Evolutionary conservation across 2,113 vertebrate species (phyloP).

Genomic region (Corythornis cristatus): DNA sequence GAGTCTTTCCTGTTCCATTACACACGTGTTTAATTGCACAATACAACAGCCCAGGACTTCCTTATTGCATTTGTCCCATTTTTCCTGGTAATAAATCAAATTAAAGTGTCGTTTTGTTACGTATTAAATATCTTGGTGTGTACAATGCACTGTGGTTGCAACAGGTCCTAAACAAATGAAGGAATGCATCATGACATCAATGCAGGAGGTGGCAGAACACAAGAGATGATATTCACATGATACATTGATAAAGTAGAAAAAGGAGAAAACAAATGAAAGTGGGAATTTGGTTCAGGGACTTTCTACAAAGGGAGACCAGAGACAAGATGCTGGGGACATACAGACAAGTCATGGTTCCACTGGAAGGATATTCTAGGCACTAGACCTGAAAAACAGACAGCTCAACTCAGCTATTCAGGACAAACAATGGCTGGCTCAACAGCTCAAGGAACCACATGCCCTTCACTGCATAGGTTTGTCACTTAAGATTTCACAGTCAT

Average conservation of each 20-base stretch:
- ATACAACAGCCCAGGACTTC: neutral
- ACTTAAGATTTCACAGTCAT: neutral
- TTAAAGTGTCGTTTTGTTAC: neutral
- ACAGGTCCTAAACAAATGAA: neutral
- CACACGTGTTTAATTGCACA: rapidly evolving
- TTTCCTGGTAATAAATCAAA: neutral
- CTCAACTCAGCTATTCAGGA: neutral
- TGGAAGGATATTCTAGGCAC: neutral
- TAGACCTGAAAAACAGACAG: neutral
- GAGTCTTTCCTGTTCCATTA: neutral
- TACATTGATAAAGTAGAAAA: neutral
- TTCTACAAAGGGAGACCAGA: neutral
- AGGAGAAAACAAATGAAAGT: neutral
- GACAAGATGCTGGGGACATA: neutral
- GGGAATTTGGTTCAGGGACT: neutral
- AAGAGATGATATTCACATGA: neutral
- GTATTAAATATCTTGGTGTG: neutral
- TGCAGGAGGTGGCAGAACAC: neutral
- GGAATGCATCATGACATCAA: neutral
- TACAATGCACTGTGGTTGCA: neutral
- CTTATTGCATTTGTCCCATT: neutral
- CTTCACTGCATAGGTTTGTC: neutral
- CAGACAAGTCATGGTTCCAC: neutral
- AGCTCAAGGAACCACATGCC: neutral
- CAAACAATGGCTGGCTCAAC: neutral